Base-by-base conservation (phyloP, 2,797 vertebrate genomes). In the Poeciliopsis gracilis region DNA sequence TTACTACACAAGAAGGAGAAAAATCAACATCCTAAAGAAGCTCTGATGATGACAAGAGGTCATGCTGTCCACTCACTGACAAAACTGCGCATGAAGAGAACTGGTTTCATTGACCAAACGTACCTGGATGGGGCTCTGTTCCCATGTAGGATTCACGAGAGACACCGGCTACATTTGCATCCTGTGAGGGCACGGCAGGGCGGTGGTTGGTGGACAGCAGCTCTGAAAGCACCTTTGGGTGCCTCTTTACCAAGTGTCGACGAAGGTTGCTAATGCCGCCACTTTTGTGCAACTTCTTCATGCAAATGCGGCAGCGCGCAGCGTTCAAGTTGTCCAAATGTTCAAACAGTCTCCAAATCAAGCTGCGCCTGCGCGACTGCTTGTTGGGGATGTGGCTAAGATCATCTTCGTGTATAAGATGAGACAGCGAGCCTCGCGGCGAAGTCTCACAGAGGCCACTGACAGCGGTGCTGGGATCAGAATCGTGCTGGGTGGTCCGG, bases 241-340 rank as follows among this genome's bases (percentile, higher is more conserved):
- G 95, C 80, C 87, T 95, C 59, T 93, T 93, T 28, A 90, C 92
- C 73, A 96, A 80, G 83, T 95, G 95, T 5, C 93, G 88, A 43
- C 88, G 92, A 63, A 96, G 80, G 76, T 82, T 82, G 76, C 81
- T 82, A 73, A 78, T 57, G 28, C 81, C 81, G 5, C 81, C 81
- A n/a, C 81, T 82, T 78, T 78, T 77, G 5, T 95, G 88, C 89
- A 96, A 82, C 84, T 91, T 94, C 76, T 95, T 93, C 87, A 85
- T 91, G 81, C 95, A 95, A 46, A 95, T 87, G 71, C 88, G 78
- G 75, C 95, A 96, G 28, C 91, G 82, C 5, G 90, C 94, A 28
- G 87, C 91, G 1, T 78, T 85, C 70, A 92, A 83, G 61, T 88
- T 84, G 18, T 92, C 91, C 82, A 94, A 78, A 23, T 77, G 87